A percentile compares a stretch with the other conserved stretches of the same genome.
Evolutionary conservation across 35 echinoderm and acorn worm genomes (phyloP).

Genomic region (Amphiura filiformis): DNA sequence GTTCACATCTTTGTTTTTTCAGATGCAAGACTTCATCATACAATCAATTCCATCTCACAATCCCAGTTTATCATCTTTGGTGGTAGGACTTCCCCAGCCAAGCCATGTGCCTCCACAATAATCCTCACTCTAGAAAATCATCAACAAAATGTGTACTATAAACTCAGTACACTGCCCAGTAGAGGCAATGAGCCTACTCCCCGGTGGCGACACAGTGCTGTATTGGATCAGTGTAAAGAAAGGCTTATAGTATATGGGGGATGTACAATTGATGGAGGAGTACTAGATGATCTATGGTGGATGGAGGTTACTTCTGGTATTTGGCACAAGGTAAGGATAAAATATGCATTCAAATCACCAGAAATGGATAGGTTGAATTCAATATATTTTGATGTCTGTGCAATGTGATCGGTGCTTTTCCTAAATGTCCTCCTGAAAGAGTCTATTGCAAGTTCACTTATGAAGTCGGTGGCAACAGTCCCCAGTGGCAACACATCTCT

Average conservation of each 20-base stretch:
- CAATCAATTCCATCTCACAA: conserved; percentile 44
- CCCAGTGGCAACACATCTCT: no score
- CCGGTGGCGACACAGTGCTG: conserved; percentile 84
- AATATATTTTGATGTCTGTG: no score
- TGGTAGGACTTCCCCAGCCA: conserved; percentile 82
- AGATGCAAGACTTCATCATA: conserved; percentile 79
- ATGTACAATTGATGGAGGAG: conserved; percentile 14
- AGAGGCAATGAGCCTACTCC: conserved; percentile 9
- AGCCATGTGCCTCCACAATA: conserved; percentile 33
- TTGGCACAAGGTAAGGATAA: conserved; percentile 61
- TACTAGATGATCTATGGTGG: conserved; percentile 51
- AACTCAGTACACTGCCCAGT: neutral
- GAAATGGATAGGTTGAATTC: no score
- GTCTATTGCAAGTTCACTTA: no score
- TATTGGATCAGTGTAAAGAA: conserved; percentile 15
- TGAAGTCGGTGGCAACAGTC: no score
- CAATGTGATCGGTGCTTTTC: no score
- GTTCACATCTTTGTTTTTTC: no score
- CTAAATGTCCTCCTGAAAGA: no score
- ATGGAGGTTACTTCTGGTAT: conserved; percentile 23
- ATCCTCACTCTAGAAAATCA: conserved; percentile 32
- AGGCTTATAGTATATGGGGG: conserved; percentile 68
- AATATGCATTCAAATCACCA: no score
- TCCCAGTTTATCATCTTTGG: conserved; percentile 64
- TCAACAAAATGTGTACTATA: conserved; percentile 3